Evolutionary conservation across 2,113 vertebrate species (phyloP).

Genomic region (Oostethus manadensis): DNA sequence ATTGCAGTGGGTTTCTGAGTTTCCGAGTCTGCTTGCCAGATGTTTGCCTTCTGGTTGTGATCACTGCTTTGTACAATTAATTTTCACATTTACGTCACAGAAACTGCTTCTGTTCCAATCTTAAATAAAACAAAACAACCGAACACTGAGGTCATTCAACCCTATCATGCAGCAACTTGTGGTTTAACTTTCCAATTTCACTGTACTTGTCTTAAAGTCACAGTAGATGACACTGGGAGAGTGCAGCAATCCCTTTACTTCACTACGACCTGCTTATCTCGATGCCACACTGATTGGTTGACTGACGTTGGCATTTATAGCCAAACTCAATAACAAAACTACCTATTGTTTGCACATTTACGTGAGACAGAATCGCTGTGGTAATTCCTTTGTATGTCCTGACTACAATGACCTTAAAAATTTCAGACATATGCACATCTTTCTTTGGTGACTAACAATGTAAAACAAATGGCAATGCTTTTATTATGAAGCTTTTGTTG

Average conservation of each 20-base stretch:
- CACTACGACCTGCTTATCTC: background rate
- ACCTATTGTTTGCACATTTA: too few relatives aligned
- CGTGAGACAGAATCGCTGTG: too few relatives aligned
- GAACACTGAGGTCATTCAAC: background rate
- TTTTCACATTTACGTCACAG: slow-evolving; percentile 23
- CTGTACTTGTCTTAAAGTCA: slow-evolving; percentile 28
- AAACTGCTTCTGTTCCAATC: slow-evolving; percentile 20
- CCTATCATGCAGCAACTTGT: slow-evolving; percentile 6
- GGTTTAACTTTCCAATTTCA: slow-evolving; percentile 13
- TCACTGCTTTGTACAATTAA: slow-evolving; percentile 41
- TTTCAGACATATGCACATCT: too few relatives aligned
- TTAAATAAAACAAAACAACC: slow-evolving; percentile 38
- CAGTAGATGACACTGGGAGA: slow-evolving; percentile 7
- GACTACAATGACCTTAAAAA: too few relatives aligned
- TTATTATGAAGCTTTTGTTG: too few relatives aligned
- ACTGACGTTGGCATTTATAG: too few relatives aligned
- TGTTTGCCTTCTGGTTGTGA: slow-evolving; percentile 74
- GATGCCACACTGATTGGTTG: too few relatives aligned
- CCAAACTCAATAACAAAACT: too few relatives aligned
- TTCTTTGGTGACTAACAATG: too few relatives aligned
- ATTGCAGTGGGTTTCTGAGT: slow-evolving; percentile 13
- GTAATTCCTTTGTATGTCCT: too few relatives aligned
- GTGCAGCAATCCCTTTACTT: slow-evolving; percentile 7
- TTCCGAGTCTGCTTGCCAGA: slow-evolving; percentile 80
- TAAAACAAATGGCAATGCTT: too few relatives aligned